phyloP scores from a whole-genome alignment of 1,140 invertebrate species.

The Gerris buenoi region DNA sequence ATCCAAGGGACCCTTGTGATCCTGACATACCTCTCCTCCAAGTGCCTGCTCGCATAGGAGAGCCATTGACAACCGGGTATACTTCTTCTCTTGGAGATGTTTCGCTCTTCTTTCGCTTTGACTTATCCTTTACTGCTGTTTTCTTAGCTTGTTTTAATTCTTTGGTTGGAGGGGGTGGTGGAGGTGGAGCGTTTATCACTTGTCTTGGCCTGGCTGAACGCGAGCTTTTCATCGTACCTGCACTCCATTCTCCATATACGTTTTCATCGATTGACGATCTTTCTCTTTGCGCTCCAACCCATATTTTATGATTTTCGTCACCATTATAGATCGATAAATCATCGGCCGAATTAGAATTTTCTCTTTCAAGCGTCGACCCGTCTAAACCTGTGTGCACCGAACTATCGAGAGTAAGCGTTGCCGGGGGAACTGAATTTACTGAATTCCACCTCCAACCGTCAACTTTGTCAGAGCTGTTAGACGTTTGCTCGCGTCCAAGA shows the following conservation, averaged over 20 bases:
- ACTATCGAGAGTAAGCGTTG: conserved; percentile 34
- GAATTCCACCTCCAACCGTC: conserved; percentile 35
- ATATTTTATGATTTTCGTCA: conserved; percentile 86
- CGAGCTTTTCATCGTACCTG: conserved; percentile 46
- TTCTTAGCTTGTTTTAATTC: conserved; percentile 38
- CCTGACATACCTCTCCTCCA: background rate
- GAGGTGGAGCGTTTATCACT: conserved; percentile 57
- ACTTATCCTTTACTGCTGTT: conserved; percentile 26
- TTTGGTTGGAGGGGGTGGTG: conserved; percentile 50
- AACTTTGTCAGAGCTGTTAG: conserved; percentile 27
- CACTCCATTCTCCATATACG: conserved; percentile 54
- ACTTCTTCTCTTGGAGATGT: conserved; percentile 35
- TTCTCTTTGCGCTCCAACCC: conserved; percentile 58
- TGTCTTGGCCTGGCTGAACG: conserved; percentile 63
- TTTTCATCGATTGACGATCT: conserved; percentile 44
- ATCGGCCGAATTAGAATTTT: conserved; percentile 39
- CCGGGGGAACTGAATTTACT: conserved; percentile 25
- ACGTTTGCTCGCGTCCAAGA: conserved; percentile 28
- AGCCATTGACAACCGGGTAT: conserved; percentile 30
- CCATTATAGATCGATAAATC: conserved; percentile 68
- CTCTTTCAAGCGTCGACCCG: conserved; percentile 33
- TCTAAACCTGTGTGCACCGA: conserved; percentile 25
- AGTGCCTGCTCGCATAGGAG: conserved; percentile 26
- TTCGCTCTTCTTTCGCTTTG: conserved; percentile 24
- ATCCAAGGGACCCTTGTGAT: background rate